Percentiles rank a stretch among this genome's conserved stretches.
Conservation (phyloP, 2,888 invertebrate species). For the Chloromyia formosa region DNA sequence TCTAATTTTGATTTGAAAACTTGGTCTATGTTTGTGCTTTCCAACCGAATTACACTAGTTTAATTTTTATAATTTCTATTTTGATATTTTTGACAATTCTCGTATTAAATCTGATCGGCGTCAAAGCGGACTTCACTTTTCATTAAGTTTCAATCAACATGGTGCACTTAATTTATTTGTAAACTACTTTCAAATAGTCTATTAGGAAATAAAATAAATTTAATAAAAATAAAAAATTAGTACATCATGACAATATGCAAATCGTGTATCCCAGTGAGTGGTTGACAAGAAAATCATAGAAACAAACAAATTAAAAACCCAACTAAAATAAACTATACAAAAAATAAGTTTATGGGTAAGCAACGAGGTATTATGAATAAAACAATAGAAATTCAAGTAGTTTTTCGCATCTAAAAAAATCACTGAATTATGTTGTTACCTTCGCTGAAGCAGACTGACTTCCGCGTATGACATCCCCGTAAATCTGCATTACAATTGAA, state of each 20-base stretch:
- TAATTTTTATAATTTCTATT: not conserved
- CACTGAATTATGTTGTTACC: slow-evolving; percentile 41
- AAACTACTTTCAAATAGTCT: too few relatives aligned
- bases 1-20: not conserved
- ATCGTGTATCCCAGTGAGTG: slow-evolving; percentile 22
- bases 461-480: slow-evolving; percentile 42
- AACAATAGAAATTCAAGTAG: not conserved
- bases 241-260: slow-evolving; percentile 7
- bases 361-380: not conserved
- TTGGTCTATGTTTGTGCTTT: not conserved
- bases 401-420: slow-evolving; percentile 32
- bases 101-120: too few relatives aligned
- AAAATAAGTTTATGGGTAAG: not conserved
- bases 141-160: not conserved
- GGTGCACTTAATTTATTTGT: slow-evolving; percentile 8
- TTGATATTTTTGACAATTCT: too few relatives aligned
- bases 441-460: slow-evolving; percentile 38
- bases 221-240: not conserved
- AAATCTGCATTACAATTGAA: slow-evolving; percentile 43
- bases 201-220: too few relatives aligned
- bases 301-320: not conserved
- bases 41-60: not conserved
- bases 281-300: slow-evolving; percentile 4
- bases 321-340: not conserved
- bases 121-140: slow-evolving; percentile 25